phyloP scores from a whole-genome alignment of 2,888 invertebrate species.

The Trisateles emortualis region DNA sequence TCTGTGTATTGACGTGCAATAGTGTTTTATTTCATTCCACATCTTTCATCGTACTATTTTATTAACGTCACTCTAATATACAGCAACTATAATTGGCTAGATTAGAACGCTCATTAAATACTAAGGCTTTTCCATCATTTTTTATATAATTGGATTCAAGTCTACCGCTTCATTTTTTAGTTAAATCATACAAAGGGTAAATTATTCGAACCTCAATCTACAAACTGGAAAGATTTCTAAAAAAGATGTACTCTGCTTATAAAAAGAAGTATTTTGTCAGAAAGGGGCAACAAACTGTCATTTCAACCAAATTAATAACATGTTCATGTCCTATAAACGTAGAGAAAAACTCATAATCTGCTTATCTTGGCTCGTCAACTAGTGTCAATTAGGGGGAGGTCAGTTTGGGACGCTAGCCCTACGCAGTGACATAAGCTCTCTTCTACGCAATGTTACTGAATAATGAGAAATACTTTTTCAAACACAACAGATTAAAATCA shows the following conservation, averaged over 20 bases:
- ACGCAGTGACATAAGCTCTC: background rate
- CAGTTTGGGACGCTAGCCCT: constrained; percentile 1
- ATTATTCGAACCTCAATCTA: background rate
- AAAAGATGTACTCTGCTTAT: background rate
- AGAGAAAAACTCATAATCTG: constrained; percentile 1
- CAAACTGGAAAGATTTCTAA: background rate
- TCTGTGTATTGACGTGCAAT: too few relatives aligned
- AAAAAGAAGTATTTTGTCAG: background rate
- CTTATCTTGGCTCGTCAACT: constrained; percentile 4
- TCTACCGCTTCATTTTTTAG: background rate
- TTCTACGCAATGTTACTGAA: background rate
- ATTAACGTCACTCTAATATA: too few relatives aligned
- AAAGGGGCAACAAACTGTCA: background rate
- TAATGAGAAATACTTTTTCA: background rate
- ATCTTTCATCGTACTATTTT: too few relatives aligned
- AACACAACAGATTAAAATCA: too few relatives aligned
- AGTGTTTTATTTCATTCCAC: too few relatives aligned
- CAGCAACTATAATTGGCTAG: too few relatives aligned
- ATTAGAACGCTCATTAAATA: too few relatives aligned
- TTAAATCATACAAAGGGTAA: background rate
- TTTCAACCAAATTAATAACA: background rate
- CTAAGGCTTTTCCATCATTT: too few relatives aligned
- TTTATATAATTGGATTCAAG: too few relatives aligned
- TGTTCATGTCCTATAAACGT: background rate
- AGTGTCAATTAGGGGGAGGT: constrained; percentile 1